Percentiles rank a stretch among this genome's conserved stretches.
These are phyloP conservation scores for Neodiprion fabricii DNA, from an alignment of 1,140 invertebrate species.

Conservation along the genomic window DNA sequence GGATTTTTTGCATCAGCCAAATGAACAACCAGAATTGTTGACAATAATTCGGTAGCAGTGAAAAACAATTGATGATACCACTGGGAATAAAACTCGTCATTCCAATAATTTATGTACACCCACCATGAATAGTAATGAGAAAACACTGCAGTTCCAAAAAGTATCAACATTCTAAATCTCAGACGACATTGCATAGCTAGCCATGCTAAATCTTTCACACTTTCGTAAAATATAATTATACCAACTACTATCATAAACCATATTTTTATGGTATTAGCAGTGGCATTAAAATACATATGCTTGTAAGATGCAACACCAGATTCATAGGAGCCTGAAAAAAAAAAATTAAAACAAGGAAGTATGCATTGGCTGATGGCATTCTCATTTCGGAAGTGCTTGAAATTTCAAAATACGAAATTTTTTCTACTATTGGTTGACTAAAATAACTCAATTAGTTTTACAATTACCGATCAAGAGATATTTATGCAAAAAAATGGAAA, in stretches of 20 bases:
- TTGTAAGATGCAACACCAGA: slow-evolving; percentile 77
- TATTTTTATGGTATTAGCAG: slow-evolving; percentile 76
- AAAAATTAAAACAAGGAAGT: slow-evolving; percentile 18
- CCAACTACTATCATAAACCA: slow-evolving; percentile 75
- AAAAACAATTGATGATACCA: slow-evolving; percentile 82
- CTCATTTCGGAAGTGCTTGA: slow-evolving; percentile 8
- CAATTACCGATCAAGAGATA: too few relatives aligned
- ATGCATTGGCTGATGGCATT: neutral
- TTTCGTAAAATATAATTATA: slow-evolving; percentile 75
- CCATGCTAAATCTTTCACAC: slow-evolving; percentile 68
- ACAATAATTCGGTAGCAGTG: slow-evolving; percentile 76
- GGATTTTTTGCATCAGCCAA: slow-evolving; percentile 66
- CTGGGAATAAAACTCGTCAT: slow-evolving; percentile 81
- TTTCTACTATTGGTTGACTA: too few relatives aligned
- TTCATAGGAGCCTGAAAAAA: slow-evolving; percentile 74
- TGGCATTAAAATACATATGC: slow-evolving; percentile 86
- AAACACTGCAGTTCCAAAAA: slow-evolving; percentile 76
- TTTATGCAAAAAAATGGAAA: too few relatives aligned
- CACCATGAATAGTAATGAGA: slow-evolving; percentile 88
- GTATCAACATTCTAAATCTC: slow-evolving; percentile 72
- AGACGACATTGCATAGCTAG: slow-evolving; percentile 65
- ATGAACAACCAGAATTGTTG: slow-evolving; percentile 69
- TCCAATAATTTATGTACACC: slow-evolving; percentile 85
- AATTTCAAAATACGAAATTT: slow-evolving; percentile 14
- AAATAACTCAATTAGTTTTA: too few relatives aligned